Evolutionary conservation across 2,113 vertebrate genomes (phyloP), one percentile per base, ranked within the genome.

Genomic region (Anhinga rufa): DNA sequence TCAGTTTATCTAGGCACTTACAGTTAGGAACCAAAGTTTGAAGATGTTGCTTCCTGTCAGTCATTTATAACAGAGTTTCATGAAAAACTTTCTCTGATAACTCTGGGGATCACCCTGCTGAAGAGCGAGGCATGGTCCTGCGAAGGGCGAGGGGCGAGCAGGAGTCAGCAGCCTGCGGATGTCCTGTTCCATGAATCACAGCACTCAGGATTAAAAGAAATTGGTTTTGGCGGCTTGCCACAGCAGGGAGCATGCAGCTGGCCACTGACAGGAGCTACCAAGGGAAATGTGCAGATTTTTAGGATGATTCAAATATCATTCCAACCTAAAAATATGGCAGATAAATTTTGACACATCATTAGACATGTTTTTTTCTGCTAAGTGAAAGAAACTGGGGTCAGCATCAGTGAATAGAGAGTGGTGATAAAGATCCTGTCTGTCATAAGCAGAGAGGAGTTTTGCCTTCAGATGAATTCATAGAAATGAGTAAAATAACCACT

Each of bases 271-370:
- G 95, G 72, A 96, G 87, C 79, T 91, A 66, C 68, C 36, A 81
- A 93, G 22, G 88, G 93, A 96, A 91, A 87, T 14, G 17, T 89
- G 36, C 42, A 57, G 93, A 77, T 91, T 95, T 97, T 95, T 82
- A 78, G 70, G 69, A 92, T 89, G 40, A 76, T 90, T 80, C 93
- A 40, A 72, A 74, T 93, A 49, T 86, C 88, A 66, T 89, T 95
- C 34, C 58, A 66, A 40, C 58, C 88, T 94, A 82, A 94, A 93
- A 97, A 92, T 93, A 80, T 0, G 13, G 65, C 82, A 87, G 55
- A 91, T 82, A 71, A 84, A 52, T 77, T 72, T 80, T 86, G 70
- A 40, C 70, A 52, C 12, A 2, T 92, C 75, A 28, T 80, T 85
- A 85, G 76, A 44, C 2, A 0, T 36, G 25, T 2, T 68, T 79